Percentiles rank a stretch among this genome's conserved stretches.
These are phyloP conservation scores for Osedax fenrisi DNA, from an alignment of 2,888 invertebrate genomes.

Conservation along the genomic window DNA sequence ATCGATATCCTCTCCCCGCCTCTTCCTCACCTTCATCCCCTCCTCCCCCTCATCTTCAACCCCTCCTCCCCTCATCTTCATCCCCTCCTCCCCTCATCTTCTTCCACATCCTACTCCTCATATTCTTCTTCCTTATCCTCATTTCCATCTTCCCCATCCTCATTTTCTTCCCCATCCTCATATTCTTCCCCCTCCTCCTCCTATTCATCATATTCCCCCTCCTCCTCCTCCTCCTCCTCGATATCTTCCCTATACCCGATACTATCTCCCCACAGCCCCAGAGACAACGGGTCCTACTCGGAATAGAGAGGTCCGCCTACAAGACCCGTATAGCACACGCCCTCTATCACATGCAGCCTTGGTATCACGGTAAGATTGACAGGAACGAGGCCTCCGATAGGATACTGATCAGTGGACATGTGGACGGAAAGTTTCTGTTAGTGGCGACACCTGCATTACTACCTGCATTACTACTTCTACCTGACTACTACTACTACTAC, in stretches of 20 bases:
- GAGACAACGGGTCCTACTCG: not conserved
- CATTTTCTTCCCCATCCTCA: too few relatives aligned
- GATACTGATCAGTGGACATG: constrained; percentile 44
- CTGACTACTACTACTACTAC: too few relatives aligned
- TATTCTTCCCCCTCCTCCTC: not conserved
- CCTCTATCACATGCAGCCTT: constrained; percentile 50
- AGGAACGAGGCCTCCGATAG: constrained; percentile 48
- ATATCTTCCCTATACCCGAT: not conserved
- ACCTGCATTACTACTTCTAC: too few relatives aligned
- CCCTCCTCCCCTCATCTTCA: not conserved
- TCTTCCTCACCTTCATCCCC: not conserved
- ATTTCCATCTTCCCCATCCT: too few relatives aligned
- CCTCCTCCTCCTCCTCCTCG: not conserved
- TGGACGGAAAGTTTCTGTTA: constrained; percentile 51
- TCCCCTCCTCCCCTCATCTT: not conserved
- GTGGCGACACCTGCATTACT: too few relatives aligned
- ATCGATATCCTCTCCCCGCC: too few relatives aligned
- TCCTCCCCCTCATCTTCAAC: not conserved
- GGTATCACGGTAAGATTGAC: constrained; percentile 51
- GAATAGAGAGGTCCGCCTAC: not conserved
- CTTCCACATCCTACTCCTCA: not conserved
- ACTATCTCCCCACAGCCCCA: not conserved
- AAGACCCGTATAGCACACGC: constrained; percentile 45
- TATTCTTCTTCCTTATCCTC: not conserved
- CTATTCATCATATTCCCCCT: not conserved